Evolutionary conservation across 2,113 vertebrate genomes (phyloP).

Genomic region (Pholis gunnellus): DNA sequence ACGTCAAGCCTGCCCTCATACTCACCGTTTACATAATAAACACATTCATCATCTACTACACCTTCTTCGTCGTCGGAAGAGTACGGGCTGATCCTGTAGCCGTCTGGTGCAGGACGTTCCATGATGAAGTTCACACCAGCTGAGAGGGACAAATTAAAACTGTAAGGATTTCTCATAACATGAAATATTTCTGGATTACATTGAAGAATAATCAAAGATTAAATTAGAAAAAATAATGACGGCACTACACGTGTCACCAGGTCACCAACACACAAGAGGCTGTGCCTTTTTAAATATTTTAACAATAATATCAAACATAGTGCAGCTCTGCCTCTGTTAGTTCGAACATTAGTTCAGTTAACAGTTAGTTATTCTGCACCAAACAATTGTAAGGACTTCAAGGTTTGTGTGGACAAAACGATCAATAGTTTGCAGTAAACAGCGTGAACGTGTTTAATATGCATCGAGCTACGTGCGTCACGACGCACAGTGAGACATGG

Average conservation of each 20-base stretch:
- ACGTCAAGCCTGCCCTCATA: too few species aligned
- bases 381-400: too few species aligned
- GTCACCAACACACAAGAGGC: neutral
- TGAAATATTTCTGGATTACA: neutral
- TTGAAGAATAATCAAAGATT: neutral
- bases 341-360: neutral
- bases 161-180: neutral
- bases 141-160: neutral
- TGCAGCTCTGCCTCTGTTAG: neutral
- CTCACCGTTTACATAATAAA: too few species aligned
- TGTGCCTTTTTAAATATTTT: neutral
- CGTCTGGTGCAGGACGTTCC: neutral
- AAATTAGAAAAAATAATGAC: neutral
- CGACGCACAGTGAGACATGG: neutral
- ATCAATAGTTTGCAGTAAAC: neutral
- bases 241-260: too few species aligned
- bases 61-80: neutral
- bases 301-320: neutral
- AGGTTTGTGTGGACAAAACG: too few species aligned
- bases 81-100: neutral
- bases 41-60: neutral
- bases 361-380: too few species aligned
- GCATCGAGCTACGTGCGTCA: too few species aligned
- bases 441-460: neutral
- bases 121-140: neutral